A percentile compares a stretch with the other conserved stretches of the same genome.
phyloP scores from a whole-genome alignment of 1,140 invertebrate species.

The Chrysomallon squamiferum region DNA sequence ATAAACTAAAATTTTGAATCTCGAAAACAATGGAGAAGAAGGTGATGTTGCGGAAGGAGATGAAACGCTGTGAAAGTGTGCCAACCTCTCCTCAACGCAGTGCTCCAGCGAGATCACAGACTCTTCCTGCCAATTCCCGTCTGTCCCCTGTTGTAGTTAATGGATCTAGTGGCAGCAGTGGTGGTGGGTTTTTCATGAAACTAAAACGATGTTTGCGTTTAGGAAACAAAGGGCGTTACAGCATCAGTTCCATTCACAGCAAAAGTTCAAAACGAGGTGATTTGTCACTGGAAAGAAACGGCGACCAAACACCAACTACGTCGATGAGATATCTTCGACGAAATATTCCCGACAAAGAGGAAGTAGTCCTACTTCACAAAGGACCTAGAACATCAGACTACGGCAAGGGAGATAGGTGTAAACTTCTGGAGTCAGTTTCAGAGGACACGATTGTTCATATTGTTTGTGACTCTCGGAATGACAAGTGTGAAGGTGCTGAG shows the following conservation, averaged over 20 bases:
- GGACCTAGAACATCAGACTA: background rate
- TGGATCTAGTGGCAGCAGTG: background rate
- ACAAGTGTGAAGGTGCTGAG: background rate
- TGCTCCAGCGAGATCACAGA: background rate
- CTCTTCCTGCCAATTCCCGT: background rate
- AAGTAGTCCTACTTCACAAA: constrained; percentile 19
- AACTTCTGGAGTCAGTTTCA: background rate
- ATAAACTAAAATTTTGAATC: too few relatives aligned
- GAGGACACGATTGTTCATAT: constrained; percentile 2
- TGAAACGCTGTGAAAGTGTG: too few relatives aligned
- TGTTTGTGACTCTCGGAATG: background rate
- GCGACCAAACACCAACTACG: background rate
- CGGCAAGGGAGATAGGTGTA: background rate
- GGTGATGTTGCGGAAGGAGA: too few relatives aligned
- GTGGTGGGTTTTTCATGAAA: constrained; percentile 16
- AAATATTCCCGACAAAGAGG: constrained; percentile 15
- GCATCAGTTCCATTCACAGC: background rate
- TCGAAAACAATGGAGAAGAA: too few relatives aligned
- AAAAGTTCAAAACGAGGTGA: background rate
- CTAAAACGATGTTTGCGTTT: constrained; percentile 15
- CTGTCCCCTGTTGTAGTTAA: background rate
- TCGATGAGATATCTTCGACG: constrained; percentile 5
- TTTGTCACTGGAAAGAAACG: too few relatives aligned
- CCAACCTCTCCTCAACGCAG: too few relatives aligned
- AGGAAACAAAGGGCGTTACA: constrained; percentile 18